Evolutionary conservation across 2,888 invertebrate species (phyloP), one percentile per base, ranked within the genome.

Genomic region (Palloptera scutellata): DNA sequence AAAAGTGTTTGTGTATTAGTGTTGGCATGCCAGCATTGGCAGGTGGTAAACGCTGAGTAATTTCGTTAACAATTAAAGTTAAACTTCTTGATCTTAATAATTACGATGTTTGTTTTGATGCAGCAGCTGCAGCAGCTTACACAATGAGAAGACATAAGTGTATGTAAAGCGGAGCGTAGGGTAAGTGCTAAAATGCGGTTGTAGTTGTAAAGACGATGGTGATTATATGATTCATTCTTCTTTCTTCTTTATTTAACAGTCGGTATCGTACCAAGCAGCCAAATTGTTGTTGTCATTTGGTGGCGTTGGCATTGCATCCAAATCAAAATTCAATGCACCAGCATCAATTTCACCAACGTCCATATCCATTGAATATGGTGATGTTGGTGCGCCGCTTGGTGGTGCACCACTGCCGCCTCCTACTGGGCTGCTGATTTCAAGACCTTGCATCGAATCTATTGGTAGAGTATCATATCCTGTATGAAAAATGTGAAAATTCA

Each of bases 231-330:
- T n/a, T n/a, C n/a, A n/a, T n/a, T n/a, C n/a, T n/a, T n/a, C n/a
- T n/a, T n/a, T n/a, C n/a, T n/a, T n/a, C n/a, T n/a, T n/a, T n/a
- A n/a, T 65, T 30, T 91, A 97, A 82, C 97, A 91, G 86, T 97
- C 97, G 75, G 97, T 97, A 87, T 97, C 97, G 86, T 97, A 97
- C 97, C 97, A 97, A 79, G 96, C 96, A 74, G 96, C 95, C 77
- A 95, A 93, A 84, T 95, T 95, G 84, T 92, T 93, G 87, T 95
- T 94, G 85, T 94, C 94, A 79, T 92, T 92, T 57, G 95, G 95
- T 69, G 96, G 96, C 78, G 91, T 90, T 70, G 90, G 90, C 81
- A 89, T 88, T 81, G 92, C 91, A 80, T 90, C 90, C 79, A 91
- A 87, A 83, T 95, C 94, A 82, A 94, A 95, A 80, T 91, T 91